These are phyloP conservation scores for Oophaga pumilio DNA, from an alignment of 2,113 vertebrate genomes.

Conservation along the genomic window DNA sequence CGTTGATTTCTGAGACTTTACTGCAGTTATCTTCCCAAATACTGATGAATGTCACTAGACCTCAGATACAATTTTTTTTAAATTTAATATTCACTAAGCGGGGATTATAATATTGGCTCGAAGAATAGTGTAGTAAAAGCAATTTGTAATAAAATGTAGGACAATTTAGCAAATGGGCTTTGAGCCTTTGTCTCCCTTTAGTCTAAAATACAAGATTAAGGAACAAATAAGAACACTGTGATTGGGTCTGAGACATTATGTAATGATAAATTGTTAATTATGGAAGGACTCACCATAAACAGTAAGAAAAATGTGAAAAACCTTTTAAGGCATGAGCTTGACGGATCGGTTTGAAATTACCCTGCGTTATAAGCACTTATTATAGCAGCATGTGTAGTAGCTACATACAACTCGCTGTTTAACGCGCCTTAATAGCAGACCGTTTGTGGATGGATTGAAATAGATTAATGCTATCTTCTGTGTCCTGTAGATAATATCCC, in stretches of 20 bases:
- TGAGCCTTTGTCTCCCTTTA: background rate
- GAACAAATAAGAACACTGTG: background rate
- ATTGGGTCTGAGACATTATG: background rate
- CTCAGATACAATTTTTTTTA: background rate
- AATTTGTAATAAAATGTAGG: background rate
- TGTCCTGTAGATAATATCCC: conserved; percentile 5
- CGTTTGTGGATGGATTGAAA: conserved; percentile 6
- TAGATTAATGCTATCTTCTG: conserved; percentile 19
- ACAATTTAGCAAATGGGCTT: background rate
- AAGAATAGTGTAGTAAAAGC: background rate
- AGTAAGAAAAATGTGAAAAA: background rate
- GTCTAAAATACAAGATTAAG: background rate
- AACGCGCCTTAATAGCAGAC: background rate
- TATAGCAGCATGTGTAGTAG: background rate
- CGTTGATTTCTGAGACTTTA: background rate
- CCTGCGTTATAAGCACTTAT: background rate
- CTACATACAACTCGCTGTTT: background rate
- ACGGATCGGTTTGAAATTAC: background rate
- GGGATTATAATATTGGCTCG: background rate
- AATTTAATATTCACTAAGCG: background rate
- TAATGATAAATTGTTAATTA: background rate
- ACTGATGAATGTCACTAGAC: background rate
- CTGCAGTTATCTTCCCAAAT: background rate
- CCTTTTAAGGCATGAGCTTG: background rate
- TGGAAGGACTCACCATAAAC: background rate